Evolutionary conservation across 2,888 invertebrate genomes (phyloP).

Genomic region (Melanostoma scalare): DNA sequence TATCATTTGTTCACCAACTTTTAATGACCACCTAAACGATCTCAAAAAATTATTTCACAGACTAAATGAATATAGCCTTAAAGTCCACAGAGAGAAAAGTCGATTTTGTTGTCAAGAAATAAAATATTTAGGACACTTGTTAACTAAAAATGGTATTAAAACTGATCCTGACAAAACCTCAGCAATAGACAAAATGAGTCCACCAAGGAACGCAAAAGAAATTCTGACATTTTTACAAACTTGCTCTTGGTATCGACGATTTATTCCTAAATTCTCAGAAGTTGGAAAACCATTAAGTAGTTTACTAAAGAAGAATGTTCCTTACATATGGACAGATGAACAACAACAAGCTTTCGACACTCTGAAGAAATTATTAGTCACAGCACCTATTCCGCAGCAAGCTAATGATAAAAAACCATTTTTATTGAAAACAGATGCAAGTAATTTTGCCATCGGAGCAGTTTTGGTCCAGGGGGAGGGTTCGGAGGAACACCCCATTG

Average conservation of each 20-base stretch:
- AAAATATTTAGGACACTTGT: conserved; percentile 75
- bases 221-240: conserved; percentile 29
- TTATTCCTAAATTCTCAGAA: conserved; percentile 39
- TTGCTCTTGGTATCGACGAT: conserved; percentile 53
- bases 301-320: conserved; percentile 74
- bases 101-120: conserved; percentile 49
- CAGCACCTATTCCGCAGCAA: conserved; percentile 70
- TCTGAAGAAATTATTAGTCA: conserved; percentile 52
- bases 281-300: conserved; percentile 75
- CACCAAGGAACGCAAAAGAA: conserved; percentile 40
- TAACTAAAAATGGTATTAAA: conserved; percentile 45
- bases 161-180: conserved; percentile 20
- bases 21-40: conserved; percentile 2
- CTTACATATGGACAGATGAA: conserved; percentile 41
- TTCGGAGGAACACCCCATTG: conserved; percentile 6
- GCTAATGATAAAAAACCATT: neutral
- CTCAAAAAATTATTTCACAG: neutral
- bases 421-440: conserved; percentile 18
- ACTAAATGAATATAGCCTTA: neutral
- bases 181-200: neutral
- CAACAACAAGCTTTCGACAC: conserved; percentile 41
- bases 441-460: conserved; percentile 11
- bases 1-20: conserved; percentile 7
- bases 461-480: conserved; percentile 25
- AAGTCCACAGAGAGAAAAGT: conserved; percentile 11